Evolutionary conservation across 1,140 invertebrate species (phyloP), one percentile per base, ranked within the genome.

Genomic region (Dolichoris vasculosae): DNA sequence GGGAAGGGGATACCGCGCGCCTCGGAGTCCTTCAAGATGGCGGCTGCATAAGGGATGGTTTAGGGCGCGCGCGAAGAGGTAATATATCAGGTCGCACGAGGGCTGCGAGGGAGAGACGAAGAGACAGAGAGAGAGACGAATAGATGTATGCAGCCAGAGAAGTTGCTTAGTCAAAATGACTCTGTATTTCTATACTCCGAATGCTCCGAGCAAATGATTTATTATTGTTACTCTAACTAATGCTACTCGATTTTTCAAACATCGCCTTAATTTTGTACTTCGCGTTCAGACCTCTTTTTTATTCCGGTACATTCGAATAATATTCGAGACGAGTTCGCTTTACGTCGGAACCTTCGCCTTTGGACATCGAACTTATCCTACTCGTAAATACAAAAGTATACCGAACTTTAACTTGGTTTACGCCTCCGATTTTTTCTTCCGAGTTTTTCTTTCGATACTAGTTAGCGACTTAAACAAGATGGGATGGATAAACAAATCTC

Each of bases 1-100:
- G 55, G 71, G 32, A 64, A 67, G 17, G 32, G 26, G 35, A 40
- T n/a, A 77, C n/a, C 76, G 32, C 20, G 71, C 88, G 85, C 85
- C 86, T 86, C 88, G 87, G 88, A 92, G 90, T 92, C 90, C 91
- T 90, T 92, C 92, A 93, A 93, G 90, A 93, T 93, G 93, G 93
- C 93, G 89, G 91, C 91, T 90, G 43, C 69, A 89, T 91, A 92
- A 92, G 92, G 91, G 91, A 92, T 92, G 91, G 90, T 91, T 92
- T 90, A 91, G 90, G 90, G 90, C 87, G 90, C 89, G 83, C 85
- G 63, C 90, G 85, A 88, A 88, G 89, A 90, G 89, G 90, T 89
- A 93, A 93, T 93, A 93, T 92, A 93, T 93, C 91, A 93, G 88
- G 86, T 82, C 82, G 82, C 86, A 83, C 84, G 87, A 87, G 63